Evolutionary conservation across 2,797 vertebrate species (phyloP).

Genomic region (Onychomys arenicola): DNA sequence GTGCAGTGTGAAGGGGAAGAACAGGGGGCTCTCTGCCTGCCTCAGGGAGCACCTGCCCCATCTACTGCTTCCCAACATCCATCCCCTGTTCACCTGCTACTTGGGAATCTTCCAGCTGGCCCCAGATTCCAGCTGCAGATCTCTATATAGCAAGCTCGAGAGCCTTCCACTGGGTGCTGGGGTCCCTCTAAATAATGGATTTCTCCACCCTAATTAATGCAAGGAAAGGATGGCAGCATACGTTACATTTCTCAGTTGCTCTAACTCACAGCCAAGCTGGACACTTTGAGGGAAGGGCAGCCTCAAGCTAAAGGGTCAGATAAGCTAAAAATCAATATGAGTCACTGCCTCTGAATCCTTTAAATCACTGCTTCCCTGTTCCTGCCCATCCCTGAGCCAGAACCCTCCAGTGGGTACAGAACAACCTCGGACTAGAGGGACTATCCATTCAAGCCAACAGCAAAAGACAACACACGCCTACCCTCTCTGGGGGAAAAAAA

Average conservation of each 20-base stretch:
- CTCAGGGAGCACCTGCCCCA: too few relatives aligned
- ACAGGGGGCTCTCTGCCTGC: background rate
- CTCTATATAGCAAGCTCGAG: background rate
- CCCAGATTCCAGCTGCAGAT: background rate
- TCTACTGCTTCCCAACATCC: background rate
- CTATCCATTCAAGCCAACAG: background rate
- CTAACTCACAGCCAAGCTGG: constrained; percentile 78
- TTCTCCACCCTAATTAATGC: constrained; percentile 73
- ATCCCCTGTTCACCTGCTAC: background rate
- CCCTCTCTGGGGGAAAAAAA: background rate
- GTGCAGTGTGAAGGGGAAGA: background rate
- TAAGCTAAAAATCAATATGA: constrained; percentile 85
- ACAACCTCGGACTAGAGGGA: background rate
- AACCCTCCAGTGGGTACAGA: background rate
- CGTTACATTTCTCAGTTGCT: constrained; percentile 82
- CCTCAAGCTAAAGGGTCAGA: constrained; percentile 85
- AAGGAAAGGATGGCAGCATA: constrained; percentile 73
- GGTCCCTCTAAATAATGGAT: constrained; percentile 82
- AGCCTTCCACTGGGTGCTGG: constrained; percentile 59
- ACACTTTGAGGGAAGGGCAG: constrained; percentile 82
- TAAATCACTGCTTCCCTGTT: constrained; percentile 65
- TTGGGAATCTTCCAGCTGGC: background rate
- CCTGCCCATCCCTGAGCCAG: constrained; percentile 45
- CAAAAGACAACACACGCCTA: background rate
- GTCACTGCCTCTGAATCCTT: constrained; percentile 67